Evolutionary conservation across 2,888 invertebrate genomes (phyloP).

Genomic region (Ormia ochracea): DNA sequence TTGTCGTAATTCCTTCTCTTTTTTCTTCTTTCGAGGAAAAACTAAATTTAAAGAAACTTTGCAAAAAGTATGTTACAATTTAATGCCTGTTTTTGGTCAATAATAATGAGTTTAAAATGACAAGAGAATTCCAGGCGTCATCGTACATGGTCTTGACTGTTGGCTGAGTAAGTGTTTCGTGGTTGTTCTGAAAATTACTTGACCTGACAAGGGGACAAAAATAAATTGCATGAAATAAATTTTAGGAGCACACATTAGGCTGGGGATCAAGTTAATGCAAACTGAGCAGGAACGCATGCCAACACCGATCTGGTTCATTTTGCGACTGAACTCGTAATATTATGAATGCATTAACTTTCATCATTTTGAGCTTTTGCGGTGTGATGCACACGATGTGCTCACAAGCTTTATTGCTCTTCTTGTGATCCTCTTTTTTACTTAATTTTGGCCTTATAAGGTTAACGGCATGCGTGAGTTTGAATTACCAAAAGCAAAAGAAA

Average conservation of each 20-base stretch:
- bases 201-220: no score
- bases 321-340: not conserved
- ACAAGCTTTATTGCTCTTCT: not conserved
- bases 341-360: not conserved
- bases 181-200: not conserved
- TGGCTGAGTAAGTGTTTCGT: not conserved
- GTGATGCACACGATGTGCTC: not conserved
- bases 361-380: not conserved
- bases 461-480: conserved; percentile 49
- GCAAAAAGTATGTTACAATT: conserved; percentile 22
- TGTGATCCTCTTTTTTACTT: conserved; percentile 6
- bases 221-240: no score
- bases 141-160: not conserved
- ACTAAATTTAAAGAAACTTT: not conserved
- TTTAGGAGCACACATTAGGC: no score
- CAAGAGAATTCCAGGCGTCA: conserved; percentile 1
- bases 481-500: conserved; percentile 15
- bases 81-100: conserved; percentile 53
- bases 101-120: conserved; percentile 45
- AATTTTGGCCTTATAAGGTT: conserved; percentile 50
- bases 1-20: no score
- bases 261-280: no score
- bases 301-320: not conserved
- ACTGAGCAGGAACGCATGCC: not conserved
- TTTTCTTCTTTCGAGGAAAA: not conserved